A percentile compares a stretch with the other conserved stretches of the same genome.
These are phyloP conservation scores for Bolinopsis microptera DNA, from an alignment of 37 sponge, comb jelly and placozoan genomes.

Conservation along the genomic window DNA sequence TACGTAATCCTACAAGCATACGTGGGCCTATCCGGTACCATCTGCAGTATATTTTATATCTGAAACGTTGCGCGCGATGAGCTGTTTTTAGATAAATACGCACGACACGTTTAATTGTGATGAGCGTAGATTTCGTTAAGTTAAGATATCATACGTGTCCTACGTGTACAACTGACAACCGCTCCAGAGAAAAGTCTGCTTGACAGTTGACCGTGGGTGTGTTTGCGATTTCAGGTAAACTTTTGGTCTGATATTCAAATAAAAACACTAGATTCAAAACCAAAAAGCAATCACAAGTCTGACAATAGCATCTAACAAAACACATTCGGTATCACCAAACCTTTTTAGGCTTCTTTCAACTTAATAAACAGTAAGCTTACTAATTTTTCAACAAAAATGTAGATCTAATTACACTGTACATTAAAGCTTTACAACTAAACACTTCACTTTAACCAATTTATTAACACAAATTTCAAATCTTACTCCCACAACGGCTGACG, in stretches of 20 bases:
- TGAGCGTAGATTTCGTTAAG: neutral
- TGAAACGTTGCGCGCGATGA: neutral
- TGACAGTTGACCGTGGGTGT: neutral
- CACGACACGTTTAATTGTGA: neutral
- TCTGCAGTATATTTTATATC: neutral
- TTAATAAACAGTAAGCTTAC: neutral
- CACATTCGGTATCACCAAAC: neutral
- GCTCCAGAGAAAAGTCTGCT: too few species aligned
- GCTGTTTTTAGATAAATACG: neutral
- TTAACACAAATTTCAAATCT: too few species aligned
- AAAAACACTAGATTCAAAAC: neutral
- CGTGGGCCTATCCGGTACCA: slow-evolving; percentile 30
- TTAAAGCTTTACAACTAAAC: neutral
- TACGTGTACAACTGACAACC: too few species aligned
- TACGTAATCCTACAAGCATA: too few species aligned
- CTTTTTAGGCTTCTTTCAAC: neutral
- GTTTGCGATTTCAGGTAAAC: neutral
- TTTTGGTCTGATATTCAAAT: neutral
- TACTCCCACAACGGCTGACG: too few species aligned
- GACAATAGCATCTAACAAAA: neutral
- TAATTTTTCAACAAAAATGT: neutral
- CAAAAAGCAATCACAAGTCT: neutral
- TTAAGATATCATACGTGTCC: neutral
- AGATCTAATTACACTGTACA: neutral
- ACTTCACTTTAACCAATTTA: too few species aligned